Conservation (phyloP, 2,888 invertebrate species). For the Molanna angustata region DNA sequence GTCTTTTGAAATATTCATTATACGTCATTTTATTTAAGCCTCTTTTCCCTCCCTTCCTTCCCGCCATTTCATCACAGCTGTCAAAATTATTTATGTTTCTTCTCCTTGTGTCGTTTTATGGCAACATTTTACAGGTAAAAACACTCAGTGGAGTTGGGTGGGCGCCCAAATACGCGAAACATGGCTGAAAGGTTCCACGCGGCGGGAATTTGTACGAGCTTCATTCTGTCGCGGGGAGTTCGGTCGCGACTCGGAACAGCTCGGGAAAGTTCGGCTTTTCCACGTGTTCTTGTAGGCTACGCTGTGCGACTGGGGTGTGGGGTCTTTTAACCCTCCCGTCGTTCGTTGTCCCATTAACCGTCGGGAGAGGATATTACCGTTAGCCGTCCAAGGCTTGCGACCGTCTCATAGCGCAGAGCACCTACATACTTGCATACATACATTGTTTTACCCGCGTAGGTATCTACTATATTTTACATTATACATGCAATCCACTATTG, state of each 20-base stretch:
- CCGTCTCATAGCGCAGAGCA: too few species aligned
- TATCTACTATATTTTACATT: too few species aligned
- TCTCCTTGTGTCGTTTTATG: slow-evolving; percentile 3
- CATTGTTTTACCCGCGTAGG: too few species aligned
- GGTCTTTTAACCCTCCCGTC: slow-evolving; percentile 17
- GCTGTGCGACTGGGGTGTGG: slow-evolving; percentile 2
- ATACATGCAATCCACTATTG: too few species aligned
- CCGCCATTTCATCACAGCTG: neutral
- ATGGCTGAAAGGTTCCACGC: slow-evolving; percentile 1
- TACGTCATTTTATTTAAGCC: slow-evolving; percentile 7
- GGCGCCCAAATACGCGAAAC: slow-evolving; percentile 9
- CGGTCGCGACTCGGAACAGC: neutral
- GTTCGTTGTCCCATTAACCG: slow-evolving; percentile 29
- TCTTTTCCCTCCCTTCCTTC: neutral
- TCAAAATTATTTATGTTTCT: slow-evolving; percentile 5
- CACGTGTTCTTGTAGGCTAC: slow-evolving; percentile 21
- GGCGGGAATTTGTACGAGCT: neutral
- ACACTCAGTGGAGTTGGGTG: too few species aligned
- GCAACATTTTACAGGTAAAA: slow-evolving; percentile 10
- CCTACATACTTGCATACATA: too few species aligned
- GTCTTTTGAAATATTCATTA: slow-evolving; percentile 7
- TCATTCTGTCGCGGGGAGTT: neutral
- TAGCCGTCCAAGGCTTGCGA: neutral
- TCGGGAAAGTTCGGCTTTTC: slow-evolving; percentile 14
- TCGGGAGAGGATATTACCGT: slow-evolving; percentile 14